Percentiles rank a stretch among this genome's conserved stretches.
Conservation (phyloP, 2,888 invertebrate species). For the Zaprionus bogoriensis region DNA sequence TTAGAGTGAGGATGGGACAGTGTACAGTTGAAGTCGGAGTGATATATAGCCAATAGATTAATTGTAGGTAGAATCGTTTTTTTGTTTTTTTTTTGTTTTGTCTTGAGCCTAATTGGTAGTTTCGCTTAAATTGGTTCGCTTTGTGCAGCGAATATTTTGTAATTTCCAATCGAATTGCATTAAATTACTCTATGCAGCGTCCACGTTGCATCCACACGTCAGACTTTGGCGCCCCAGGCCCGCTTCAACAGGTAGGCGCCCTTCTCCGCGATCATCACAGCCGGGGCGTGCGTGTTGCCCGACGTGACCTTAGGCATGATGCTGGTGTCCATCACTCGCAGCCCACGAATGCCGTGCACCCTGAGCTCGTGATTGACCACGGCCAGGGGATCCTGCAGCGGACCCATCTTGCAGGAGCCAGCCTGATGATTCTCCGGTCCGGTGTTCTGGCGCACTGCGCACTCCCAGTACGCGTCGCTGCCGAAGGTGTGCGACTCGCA, state of each 20-base stretch:
- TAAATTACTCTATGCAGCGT: conserved; percentile 82
- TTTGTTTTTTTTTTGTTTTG: too few relatives aligned
- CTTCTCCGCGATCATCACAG: conserved; percentile 92
- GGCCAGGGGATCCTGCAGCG: conserved; percentile 87
- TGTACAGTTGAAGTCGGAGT: conserved; percentile 34
- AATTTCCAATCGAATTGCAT: conserved; percentile 49
- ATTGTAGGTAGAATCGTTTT: conserved; percentile 30
- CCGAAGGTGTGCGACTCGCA: conserved; percentile 90
- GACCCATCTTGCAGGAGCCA: conserved; percentile 93
- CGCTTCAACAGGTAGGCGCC: conserved; percentile 81
- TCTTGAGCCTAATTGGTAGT: conserved; percentile 54
- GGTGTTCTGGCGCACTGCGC: conserved; percentile 87
- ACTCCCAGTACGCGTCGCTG: conserved; percentile 89
- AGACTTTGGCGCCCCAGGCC: conserved; percentile 82
- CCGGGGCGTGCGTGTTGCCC: conserved; percentile 90
- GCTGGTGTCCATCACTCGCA: conserved; percentile 91
- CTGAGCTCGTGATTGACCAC: conserved; percentile 88
- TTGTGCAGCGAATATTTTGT: conserved; percentile 21
- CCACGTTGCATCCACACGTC: conserved; percentile 81
- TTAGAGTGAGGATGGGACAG: conserved; percentile 54
- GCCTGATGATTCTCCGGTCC: conserved; percentile 93
- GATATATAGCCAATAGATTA: conserved; percentile 18
- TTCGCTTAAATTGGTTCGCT: conserved; percentile 49
- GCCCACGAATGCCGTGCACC: conserved; percentile 86
- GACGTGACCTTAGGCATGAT: conserved; percentile 91